Evolutionary conservation across 2,888 invertebrate species (phyloP).

Genomic region (Arctia plantaginis): DNA sequence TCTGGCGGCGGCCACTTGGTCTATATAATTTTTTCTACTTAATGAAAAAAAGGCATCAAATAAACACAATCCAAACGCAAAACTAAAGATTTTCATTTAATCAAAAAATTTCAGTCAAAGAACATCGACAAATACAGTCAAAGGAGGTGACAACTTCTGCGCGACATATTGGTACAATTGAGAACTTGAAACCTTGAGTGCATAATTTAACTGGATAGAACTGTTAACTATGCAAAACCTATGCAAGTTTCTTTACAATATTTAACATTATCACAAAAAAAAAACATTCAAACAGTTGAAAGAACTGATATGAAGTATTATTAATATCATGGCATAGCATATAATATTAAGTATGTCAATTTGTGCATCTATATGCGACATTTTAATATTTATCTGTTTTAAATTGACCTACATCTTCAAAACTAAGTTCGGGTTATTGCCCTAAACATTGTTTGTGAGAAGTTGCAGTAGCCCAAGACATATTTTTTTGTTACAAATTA

Average conservation of each 20-base stretch:
- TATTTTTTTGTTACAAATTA: constrained; percentile 52
- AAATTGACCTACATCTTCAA: constrained; percentile 41
- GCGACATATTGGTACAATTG: background rate
- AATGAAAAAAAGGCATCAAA: no score
- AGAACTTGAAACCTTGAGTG: background rate
- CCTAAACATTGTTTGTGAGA: constrained; percentile 74
- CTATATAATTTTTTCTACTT: no score
- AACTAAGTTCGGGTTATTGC: constrained; percentile 66
- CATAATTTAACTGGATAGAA: background rate
- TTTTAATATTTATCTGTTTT: constrained; percentile 26
- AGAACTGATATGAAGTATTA: background rate
- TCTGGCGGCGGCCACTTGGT: no score
- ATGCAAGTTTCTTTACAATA: background rate
- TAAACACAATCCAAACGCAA: no score
- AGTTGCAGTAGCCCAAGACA: constrained; percentile 80
- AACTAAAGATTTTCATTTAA: no score
- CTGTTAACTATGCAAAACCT: background rate
- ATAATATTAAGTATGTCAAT: constrained; percentile 10
- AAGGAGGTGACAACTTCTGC: no score
- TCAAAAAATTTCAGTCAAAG: no score
- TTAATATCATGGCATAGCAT: background rate
- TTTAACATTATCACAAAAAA: background rate
- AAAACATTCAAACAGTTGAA: background rate
- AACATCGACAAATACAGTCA: no score
- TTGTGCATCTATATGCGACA: constrained; percentile 4